Evolutionary conservation across 1,140 invertebrate genomes (phyloP).

Genomic region (Macrobrachium rosenbergii): DNA sequence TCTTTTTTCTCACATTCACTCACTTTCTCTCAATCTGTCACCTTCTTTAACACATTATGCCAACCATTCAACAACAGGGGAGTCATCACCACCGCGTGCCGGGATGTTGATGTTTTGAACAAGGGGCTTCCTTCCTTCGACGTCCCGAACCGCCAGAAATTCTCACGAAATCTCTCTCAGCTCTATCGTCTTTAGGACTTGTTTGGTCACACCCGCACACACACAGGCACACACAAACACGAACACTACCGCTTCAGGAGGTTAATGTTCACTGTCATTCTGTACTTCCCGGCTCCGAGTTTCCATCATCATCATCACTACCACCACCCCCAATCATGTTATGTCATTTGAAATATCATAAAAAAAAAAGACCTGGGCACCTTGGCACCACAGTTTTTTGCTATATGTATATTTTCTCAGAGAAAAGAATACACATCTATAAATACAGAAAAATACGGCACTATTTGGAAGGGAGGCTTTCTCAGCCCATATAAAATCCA

Average conservation of each 20-base stretch:
- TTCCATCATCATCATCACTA: background rate
- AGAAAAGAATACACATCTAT: too few relatives aligned
- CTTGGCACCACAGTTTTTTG: too few relatives aligned
- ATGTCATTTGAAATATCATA: background rate
- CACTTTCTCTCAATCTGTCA: conserved; percentile 14
- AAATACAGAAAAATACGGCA: too few relatives aligned
- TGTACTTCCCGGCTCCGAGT: background rate
- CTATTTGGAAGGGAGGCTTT: too few relatives aligned
- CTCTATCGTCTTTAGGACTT: conserved; percentile 51
- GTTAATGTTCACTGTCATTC: too few relatives aligned
- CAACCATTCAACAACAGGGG: background rate
- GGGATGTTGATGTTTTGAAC: too few relatives aligned
- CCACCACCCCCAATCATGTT: background rate
- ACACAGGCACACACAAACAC: conserved; percentile 25
- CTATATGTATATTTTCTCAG: too few relatives aligned
- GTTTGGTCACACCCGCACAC: conserved; percentile 35
- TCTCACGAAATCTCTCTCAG: conserved; percentile 26
- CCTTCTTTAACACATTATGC: background rate
- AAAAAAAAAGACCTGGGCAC: too few relatives aligned
- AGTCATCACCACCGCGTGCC: too few relatives aligned
- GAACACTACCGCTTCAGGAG: background rate
- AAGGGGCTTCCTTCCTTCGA: too few relatives aligned
- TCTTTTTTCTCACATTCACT: background rate
- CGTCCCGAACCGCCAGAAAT: background rate
- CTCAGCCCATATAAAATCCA: too few relatives aligned